Evolutionary conservation across 2,797 vertebrate genomes (phyloP), one percentile per base, ranked within the genome.

Genomic region (Sciurus carolinensis): DNA sequence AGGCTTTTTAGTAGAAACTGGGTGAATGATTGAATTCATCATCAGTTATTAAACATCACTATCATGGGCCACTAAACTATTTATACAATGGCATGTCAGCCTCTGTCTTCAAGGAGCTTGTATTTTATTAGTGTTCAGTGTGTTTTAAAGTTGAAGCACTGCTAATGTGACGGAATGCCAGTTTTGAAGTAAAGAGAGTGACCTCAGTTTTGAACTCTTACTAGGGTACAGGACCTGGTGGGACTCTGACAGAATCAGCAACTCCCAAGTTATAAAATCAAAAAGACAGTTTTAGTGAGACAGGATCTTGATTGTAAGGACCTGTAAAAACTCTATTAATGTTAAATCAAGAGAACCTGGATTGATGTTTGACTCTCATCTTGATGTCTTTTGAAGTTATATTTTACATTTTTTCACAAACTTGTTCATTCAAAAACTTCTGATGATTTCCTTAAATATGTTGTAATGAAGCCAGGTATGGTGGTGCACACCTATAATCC

Each of bases 401-500:
- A 30, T 59, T 87, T 93, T 77, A 95, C 33, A 62, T 90, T 96
- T 90, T 22, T 75, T 91, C 90, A 52, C 92, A 44, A 79, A 26
- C 42, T 82, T 86, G 82, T 83, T 57, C 72, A 69, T 82, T 95
- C 44, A 90, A 47, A 87, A 52, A 75, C 11, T 72, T 76, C 12
- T 36, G 36, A 26, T 87, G 30, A 26, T 71, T 86, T 94, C 30
- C 7, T 36, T 82, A 87, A 82, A 42, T 76, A 7, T 47, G 44
- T 47, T 47, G 9, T 47, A 47, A 47, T 47, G 7, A 47, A 47
- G 44, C 44, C 9, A 9, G 44, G 44, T 47, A 47, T 47, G 44
- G 44, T 47, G 44, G 44, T 47, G 44, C 44, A 47, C 44, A 47
- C 44, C 9, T 47, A 47, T 9, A 47, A 47, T 47, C 44, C 44